A percentile compares a stretch with the other conserved stretches of the same genome.
These are phyloP conservation scores for Opisthocomus hoazin DNA, from an alignment of 2,113 vertebrate species.

Conservation along the genomic window DNA sequence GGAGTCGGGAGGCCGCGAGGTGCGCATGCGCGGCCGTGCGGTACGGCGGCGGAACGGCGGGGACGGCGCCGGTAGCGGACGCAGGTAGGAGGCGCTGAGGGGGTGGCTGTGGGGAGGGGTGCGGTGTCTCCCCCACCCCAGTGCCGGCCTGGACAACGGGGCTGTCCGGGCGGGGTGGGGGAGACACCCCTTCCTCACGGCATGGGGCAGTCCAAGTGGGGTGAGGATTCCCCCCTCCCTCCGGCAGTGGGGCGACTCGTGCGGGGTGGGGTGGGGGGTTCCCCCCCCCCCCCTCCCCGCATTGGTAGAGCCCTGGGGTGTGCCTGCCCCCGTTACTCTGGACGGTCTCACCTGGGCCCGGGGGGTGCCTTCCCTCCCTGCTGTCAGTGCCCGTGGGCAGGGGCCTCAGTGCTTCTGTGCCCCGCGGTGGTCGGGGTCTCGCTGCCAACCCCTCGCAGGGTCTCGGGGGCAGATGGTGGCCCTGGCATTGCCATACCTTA, in stretches of 20 bases:
- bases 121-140: rapidly evolving
- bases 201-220: background rate
- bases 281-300: rapidly evolving
- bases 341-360: background rate
- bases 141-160: rapidly evolving
- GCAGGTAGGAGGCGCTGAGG: background rate
- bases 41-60: background rate
- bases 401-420: background rate
- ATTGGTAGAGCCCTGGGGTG: rapidly evolving
- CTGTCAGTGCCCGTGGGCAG: background rate
- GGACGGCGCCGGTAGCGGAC: background rate
- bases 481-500: rapidly evolving
- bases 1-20: rapidly evolving
- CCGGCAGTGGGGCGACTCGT: background rate
- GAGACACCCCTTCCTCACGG: rapidly evolving
- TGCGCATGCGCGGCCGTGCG: rapidly evolving
- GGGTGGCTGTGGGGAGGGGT: background rate
- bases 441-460: background rate
- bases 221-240: background rate
- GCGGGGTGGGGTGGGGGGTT: rapidly evolving
- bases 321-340: rapidly evolving
- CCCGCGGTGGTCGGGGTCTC: background rate
- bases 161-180: too few species aligned
- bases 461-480: rapidly evolving
- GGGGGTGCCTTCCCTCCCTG: rapidly evolving